Conservation (phyloP, 53 echinoderm and acorn worm genomes). For the Stichopus horrens region DNA sequence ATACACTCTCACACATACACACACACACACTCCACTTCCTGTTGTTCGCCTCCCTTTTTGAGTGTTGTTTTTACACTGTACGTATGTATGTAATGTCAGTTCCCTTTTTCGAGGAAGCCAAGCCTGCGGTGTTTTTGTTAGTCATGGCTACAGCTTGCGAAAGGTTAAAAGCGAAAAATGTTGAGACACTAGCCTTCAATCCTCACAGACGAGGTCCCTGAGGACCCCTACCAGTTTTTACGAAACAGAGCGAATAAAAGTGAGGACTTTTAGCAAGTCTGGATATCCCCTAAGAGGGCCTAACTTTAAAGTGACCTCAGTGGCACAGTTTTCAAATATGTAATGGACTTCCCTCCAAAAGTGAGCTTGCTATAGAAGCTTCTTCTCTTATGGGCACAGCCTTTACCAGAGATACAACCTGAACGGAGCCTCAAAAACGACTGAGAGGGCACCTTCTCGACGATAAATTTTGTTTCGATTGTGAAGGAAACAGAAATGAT, state of each 20-base stretch:
- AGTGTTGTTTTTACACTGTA: too few species aligned
- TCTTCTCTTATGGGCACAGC: slow-evolving; percentile 1
- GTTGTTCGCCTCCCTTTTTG: too few species aligned
- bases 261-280: slow-evolving; percentile 17
- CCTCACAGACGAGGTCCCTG: background rate
- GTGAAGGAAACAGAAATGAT: slow-evolving; percentile 29
- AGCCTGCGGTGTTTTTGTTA: too few species aligned
- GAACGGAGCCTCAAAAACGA: slow-evolving; percentile 33
- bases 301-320: slow-evolving; percentile 19
- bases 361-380: background rate
- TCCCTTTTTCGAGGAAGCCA: too few species aligned
- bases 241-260: background rate
- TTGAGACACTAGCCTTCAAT: background rate
- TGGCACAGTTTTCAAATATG: background rate
- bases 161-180: background rate
- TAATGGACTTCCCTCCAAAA: slow-evolving; percentile 27
- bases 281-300: slow-evolving; percentile 9
- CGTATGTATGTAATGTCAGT: too few species aligned
- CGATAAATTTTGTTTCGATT: slow-evolving; percentile 45
- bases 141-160: background rate
- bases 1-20: background rate
- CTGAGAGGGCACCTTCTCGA: slow-evolving; percentile 22
- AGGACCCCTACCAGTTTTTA: background rate
- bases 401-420: slow-evolving; percentile 17
- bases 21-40: background rate